phyloP scores from a whole-genome alignment of 2,797 vertebrate species.

The Peromyscus nudipes region DNA sequence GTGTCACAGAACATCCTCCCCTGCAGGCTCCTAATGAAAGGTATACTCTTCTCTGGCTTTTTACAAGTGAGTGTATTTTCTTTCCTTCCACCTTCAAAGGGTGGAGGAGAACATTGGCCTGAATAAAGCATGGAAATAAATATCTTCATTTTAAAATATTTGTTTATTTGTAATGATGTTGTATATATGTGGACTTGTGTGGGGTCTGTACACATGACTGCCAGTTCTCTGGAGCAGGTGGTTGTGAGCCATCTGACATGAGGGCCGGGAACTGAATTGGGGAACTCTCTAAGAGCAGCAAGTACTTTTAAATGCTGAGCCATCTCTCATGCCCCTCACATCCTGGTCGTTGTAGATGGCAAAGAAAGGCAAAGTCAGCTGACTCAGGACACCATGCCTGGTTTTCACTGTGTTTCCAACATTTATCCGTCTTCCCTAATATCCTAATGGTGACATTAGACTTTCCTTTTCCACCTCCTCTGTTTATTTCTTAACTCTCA shows the following conservation, averaged over 20 bases:
- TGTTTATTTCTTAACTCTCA: neutral
- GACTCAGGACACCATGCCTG: neutral
- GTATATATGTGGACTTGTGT: neutral
- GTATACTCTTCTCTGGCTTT: neutral
- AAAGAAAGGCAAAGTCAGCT: neutral
- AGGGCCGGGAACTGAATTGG: neutral
- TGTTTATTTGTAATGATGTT: neutral
- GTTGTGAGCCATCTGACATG: neutral
- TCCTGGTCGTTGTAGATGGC: neutral
- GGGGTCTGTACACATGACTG: neutral
- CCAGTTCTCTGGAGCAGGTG: neutral
- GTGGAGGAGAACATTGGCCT: neutral
- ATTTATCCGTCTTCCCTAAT: neutral
- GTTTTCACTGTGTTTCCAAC: constrained; percentile 56
- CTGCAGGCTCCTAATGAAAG: neutral
- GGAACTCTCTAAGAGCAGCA: neutral
- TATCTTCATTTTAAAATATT: neutral
- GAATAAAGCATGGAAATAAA: neutral
- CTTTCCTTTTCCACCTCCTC: neutral
- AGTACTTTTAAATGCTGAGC: neutral
- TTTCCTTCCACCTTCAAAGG: neutral
- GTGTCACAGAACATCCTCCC: neutral
- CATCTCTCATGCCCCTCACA: neutral
- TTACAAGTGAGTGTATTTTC: neutral
- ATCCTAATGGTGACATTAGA: neutral